These are phyloP conservation scores for Dendronephthya gigantea DNA, from an alignment of 64 coral and sea anemone species.

Conservation along the genomic window DNA sequence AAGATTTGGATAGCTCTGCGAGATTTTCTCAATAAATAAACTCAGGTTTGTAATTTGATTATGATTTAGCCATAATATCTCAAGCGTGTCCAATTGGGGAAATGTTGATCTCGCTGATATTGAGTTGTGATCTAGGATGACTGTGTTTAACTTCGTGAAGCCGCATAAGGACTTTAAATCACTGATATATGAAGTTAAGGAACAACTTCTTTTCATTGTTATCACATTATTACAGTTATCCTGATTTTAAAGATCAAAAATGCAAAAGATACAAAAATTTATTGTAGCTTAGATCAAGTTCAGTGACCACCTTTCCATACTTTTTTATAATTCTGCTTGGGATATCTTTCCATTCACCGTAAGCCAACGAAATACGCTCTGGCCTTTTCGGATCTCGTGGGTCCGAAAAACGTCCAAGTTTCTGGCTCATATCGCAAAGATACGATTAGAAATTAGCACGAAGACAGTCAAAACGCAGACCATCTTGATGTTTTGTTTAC, in stretches of 20 bases:
- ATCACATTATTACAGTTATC: too few species aligned
- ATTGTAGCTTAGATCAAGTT: slow-evolving; percentile 84
- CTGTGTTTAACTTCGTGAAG: slow-evolving; percentile 51
- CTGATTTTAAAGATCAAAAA: too few species aligned
- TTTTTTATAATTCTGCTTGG: slow-evolving; percentile 26
- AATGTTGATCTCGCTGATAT: slow-evolving; percentile 60
- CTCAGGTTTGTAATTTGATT: slow-evolving; percentile 87
- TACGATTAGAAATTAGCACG: background rate
- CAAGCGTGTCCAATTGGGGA: slow-evolving; percentile 31
- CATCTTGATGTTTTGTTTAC: background rate
- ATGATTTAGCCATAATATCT: slow-evolving; percentile 85
- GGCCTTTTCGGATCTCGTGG: slow-evolving; percentile 43
- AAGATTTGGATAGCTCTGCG: slow-evolving; percentile 72
- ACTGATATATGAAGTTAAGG: background rate
- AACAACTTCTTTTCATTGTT: too few species aligned
- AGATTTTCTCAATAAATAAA: slow-evolving; percentile 65
- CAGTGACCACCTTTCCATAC: slow-evolving; percentile 34
- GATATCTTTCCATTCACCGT: slow-evolving; percentile 48
- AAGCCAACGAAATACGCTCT: slow-evolving; percentile 68
- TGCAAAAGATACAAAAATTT: slow-evolving; percentile 75
- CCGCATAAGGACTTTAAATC: slow-evolving; percentile 47
- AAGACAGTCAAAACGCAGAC: background rate
- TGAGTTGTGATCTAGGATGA: slow-evolving; percentile 77
- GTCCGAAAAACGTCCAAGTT: background rate
- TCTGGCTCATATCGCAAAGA: background rate